These are phyloP conservation scores for Antheraea mylitta DNA, from an alignment of 1,140 invertebrate genomes.

Conservation along the genomic window DNA sequence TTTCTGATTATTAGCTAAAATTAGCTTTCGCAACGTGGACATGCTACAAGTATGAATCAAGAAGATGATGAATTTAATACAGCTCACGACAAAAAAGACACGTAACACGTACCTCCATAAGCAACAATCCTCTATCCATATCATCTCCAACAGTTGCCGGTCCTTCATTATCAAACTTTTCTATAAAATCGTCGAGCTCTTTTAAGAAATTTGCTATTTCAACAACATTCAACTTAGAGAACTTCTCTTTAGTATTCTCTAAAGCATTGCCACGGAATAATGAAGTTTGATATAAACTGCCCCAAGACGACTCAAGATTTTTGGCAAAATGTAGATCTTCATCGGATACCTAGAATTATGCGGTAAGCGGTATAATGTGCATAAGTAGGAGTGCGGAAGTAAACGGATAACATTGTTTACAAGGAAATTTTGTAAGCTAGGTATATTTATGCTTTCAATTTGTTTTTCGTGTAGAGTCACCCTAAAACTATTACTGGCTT, in stretches of 20 bases:
- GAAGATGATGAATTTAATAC: no score
- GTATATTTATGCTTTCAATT: no score
- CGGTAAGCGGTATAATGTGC: no score
- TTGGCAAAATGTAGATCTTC: conserved; percentile 81
- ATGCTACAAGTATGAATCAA: no score
- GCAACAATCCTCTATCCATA: conserved; percentile 84
- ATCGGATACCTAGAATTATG: conserved; percentile 48
- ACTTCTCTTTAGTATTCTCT: conserved; percentile 87
- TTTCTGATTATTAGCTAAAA: no score
- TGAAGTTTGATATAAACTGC: conserved; percentile 82
- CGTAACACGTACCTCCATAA: conserved; percentile 81
- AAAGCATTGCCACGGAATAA: conserved; percentile 84
- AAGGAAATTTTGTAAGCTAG: no score
- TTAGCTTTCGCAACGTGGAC: no score
- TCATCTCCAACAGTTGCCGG: conserved; percentile 88
- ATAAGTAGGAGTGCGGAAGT: no score
- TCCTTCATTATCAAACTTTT: conserved; percentile 86
- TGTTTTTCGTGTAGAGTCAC: no score
- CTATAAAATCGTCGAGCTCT: conserved; percentile 84
- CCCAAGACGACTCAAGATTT: conserved; percentile 83
- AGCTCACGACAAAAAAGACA: not conserved
- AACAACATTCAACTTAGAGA: conserved; percentile 86
- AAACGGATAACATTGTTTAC: no score
- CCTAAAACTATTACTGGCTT: no score
- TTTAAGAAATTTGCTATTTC: conserved; percentile 86